phyloP scores from a whole-genome alignment of 2,113 vertebrate species.

The Lagopus leucura region DNA sequence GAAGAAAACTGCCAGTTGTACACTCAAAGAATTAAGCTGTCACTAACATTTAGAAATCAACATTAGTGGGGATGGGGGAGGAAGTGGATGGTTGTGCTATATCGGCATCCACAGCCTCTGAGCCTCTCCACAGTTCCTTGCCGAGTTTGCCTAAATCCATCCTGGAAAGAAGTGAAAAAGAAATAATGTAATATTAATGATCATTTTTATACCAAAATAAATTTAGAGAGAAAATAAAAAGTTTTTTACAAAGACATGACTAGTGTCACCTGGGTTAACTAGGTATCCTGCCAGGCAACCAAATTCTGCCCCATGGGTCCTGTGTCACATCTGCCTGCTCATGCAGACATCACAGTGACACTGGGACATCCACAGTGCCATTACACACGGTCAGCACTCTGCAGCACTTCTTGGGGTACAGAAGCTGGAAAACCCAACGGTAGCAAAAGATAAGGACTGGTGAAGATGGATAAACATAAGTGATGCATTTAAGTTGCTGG shows the following conservation, averaged over 20 bases:
- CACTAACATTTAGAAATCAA: slow-evolving; percentile 19
- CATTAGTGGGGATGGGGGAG: neutral
- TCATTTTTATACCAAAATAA: neutral
- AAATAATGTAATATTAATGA: neutral
- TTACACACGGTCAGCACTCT: neutral
- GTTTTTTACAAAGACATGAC: neutral
- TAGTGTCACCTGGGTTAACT: rapidly evolving
- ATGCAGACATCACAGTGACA: neutral
- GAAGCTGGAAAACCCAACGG: neutral
- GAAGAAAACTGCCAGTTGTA: neutral
- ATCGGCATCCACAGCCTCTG: neutral
- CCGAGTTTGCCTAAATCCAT: neutral
- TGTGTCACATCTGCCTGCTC: neutral
- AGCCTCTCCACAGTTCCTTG: neutral
- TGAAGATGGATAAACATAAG: neutral
- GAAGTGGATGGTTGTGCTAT: rapidly evolving
- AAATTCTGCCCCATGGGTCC: neutral
- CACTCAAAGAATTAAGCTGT: slow-evolving; percentile 10
- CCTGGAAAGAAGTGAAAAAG: neutral
- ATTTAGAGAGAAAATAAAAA: neutral
- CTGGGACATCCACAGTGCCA: neutral
- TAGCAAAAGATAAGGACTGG: neutral
- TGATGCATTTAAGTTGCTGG: neutral
- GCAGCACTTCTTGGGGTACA: neutral
- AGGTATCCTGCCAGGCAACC: neutral